Evolutionary conservation across 1,140 invertebrate genomes (phyloP).

Genomic region (Listronotus oregonensis): DNA sequence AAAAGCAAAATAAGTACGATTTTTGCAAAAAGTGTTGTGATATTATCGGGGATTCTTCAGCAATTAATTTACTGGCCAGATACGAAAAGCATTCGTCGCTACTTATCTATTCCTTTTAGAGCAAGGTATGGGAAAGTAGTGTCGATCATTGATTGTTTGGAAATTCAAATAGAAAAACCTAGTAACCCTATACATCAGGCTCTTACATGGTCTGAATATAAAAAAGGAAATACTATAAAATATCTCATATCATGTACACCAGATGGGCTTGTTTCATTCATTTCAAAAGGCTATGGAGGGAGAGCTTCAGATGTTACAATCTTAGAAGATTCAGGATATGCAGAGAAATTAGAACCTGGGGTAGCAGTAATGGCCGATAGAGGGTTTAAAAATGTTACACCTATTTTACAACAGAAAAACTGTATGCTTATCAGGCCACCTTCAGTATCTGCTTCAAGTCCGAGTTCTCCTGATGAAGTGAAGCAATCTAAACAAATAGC

Average conservation of each 20-base stretch:
- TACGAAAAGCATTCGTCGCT: background rate
- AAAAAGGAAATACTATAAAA: slow-evolving; percentile 59
- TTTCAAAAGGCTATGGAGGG: slow-evolving; percentile 55
- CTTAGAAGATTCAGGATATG: slow-evolving; percentile 52
- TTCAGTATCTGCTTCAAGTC: slow-evolving; percentile 45
- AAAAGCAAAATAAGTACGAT: background rate
- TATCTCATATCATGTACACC: slow-evolving; percentile 58
- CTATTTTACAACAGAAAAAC: slow-evolving; percentile 38
- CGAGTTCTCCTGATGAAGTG: slow-evolving; percentile 37
- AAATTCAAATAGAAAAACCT: slow-evolving; percentile 39
- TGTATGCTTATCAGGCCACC: slow-evolving; percentile 53
- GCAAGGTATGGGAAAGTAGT: slow-evolving; percentile 11
- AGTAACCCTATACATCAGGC: slow-evolving; percentile 53
- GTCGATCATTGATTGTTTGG: slow-evolving; percentile 31
- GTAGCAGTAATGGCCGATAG: slow-evolving; percentile 51
- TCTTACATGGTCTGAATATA: slow-evolving; percentile 58
- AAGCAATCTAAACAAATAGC: slow-evolving; percentile 46
- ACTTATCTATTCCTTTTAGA: slow-evolving; percentile 7
- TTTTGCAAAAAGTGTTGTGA: slow-evolving; percentile 4
- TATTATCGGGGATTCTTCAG: background rate
- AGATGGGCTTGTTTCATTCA: slow-evolving; percentile 55
- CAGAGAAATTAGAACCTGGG: slow-evolving; percentile 42
- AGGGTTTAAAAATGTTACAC: slow-evolving; percentile 52
- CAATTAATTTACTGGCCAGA: slow-evolving; percentile 2
- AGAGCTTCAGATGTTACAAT: slow-evolving; percentile 50